Evolutionary conservation across 2,113 vertebrate genomes (phyloP).

Genomic region (Ctenodactylus gundi): DNA sequence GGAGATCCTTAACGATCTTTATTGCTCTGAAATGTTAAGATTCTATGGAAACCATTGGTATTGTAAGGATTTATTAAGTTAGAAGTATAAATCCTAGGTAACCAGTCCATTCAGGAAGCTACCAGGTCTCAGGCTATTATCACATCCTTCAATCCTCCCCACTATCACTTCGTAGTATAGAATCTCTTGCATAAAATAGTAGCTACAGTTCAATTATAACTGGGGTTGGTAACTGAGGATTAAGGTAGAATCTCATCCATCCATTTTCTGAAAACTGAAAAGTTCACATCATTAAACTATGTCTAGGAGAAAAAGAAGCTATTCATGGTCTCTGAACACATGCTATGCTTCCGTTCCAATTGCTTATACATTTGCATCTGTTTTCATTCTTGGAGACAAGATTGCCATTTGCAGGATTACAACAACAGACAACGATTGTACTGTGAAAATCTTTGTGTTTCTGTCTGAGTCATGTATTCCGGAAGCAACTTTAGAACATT

Average conservation of each 20-base stretch:
- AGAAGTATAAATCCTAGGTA: background rate
- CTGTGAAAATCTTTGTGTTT: conserved; percentile 65
- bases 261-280: conserved; percentile 60
- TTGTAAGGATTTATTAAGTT: background rate
- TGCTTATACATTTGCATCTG: conserved; percentile 48
- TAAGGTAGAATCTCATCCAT: conserved; percentile 61
- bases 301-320: conserved; percentile 5
- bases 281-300: conserved; percentile 59
- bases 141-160: background rate
- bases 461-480: conserved; percentile 54
- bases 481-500: conserved; percentile 65
- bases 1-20: background rate
- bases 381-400: conserved; percentile 61
- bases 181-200: conserved; percentile 34
- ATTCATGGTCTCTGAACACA: conserved; percentile 59
- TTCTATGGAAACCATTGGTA: background rate
- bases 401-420: conserved; percentile 59
- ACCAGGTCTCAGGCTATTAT: conserved; percentile 19
- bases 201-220: conserved; percentile 42
- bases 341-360: conserved; percentile 9
- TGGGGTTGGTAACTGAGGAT: conserved; percentile 51
- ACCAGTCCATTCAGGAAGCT: background rate
- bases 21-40: background rate
- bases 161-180: background rate
- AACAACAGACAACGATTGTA: conserved; percentile 62